These are phyloP conservation scores for Lamproptera curius DNA, from an alignment of 2,888 invertebrate genomes.

Conservation along the genomic window DNA sequence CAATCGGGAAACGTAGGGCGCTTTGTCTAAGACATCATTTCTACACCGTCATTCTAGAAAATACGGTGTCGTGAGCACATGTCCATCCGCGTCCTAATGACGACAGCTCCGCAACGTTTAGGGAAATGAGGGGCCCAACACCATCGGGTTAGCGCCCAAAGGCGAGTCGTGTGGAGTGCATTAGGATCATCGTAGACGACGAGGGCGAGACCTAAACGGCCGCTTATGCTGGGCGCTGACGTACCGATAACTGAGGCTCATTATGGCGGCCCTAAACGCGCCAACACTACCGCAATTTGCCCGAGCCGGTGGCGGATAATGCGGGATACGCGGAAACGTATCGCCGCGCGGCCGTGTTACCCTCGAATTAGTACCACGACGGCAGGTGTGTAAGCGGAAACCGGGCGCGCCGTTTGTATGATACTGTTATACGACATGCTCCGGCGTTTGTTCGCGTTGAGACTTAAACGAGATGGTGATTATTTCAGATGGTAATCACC, in stretches of 20 bases:
- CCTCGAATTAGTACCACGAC: conserved; percentile 8
- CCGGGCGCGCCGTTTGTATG: not conserved
- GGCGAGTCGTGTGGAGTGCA: conserved; percentile 49
- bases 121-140: conserved; percentile 43
- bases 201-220: conserved; percentile 41
- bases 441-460: too few relatives aligned
- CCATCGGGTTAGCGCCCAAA: conserved; percentile 37
- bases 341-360: conserved; percentile 25
- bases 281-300: conserved; percentile 21
- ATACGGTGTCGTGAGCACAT: conserved; percentile 27
- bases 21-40: too few relatives aligned
- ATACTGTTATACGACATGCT: too few relatives aligned
- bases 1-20: too few relatives aligned
- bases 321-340: conserved; percentile 33
- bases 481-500: too few relatives aligned
- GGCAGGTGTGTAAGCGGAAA: not conserved
- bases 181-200: conserved; percentile 42
- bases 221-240: conserved; percentile 38
- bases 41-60: too few relatives aligned
- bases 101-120: conserved; percentile 28
- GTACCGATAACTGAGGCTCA: conserved; percentile 30
- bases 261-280: conserved; percentile 39
- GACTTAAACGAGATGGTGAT: too few relatives aligned
- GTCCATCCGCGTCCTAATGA: conserved; percentile 30
- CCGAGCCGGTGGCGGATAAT: conserved; percentile 13